These are phyloP conservation scores for Ochotona princeps DNA, from an alignment of 2,113 vertebrate genomes.

Conservation along the genomic window DNA sequence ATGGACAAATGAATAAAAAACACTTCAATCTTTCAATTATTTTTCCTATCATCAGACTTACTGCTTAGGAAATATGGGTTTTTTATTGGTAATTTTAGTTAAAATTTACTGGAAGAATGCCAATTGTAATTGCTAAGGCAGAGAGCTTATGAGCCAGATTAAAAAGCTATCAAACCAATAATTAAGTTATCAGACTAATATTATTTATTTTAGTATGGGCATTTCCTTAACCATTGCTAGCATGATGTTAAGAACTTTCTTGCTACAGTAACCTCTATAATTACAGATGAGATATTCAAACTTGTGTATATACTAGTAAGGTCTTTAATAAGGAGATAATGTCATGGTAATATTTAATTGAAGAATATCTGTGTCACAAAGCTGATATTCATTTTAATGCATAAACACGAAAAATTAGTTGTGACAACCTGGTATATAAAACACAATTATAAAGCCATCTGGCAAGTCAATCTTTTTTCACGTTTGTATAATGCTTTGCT, in stretches of 20 bases:
- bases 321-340: constrained; percentile 47
- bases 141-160: not conserved
- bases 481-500: constrained; percentile 34
- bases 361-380: not conserved
- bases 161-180: constrained; percentile 56
- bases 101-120: constrained; percentile 23
- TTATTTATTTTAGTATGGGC: not conserved
- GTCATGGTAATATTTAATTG: constrained; percentile 33
- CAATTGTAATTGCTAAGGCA: not conserved
- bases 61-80: not conserved
- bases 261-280: not conserved
- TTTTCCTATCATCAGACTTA: not conserved
- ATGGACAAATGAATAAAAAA: not conserved
- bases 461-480: constrained; percentile 1
- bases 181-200: constrained; percentile 40
- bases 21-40: not conserved
- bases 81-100: constrained; percentile 13
- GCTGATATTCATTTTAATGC: constrained; percentile 33
- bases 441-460: constrained; percentile 51
- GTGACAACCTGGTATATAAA: constrained; percentile 28
- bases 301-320: not conserved
- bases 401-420: constrained; percentile 53
- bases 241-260: not conserved
- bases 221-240: constrained; percentile 24
- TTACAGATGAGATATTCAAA: constrained; percentile 46